Evolutionary conservation across 2,113 vertebrate genomes (phyloP).

Genomic region (Pseudorasbora parva): DNA sequence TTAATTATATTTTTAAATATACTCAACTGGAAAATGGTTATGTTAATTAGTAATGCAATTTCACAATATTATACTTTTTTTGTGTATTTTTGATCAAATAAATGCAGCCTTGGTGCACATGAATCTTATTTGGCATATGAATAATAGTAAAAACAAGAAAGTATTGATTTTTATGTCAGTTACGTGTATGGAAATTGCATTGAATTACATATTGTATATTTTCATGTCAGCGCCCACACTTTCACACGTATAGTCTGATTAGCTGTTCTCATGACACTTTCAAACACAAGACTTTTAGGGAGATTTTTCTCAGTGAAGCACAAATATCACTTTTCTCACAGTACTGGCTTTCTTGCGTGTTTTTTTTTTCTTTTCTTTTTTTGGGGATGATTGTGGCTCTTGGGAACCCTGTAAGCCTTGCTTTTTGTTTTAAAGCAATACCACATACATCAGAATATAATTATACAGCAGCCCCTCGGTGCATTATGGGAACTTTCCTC

Average conservation of each 20-base stretch:
- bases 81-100: no score
- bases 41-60: no score
- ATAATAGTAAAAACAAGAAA: not conserved
- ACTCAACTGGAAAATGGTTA: no score
- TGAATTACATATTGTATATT: not conserved
- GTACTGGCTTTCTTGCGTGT: not conserved
- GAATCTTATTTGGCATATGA: not conserved
- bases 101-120: no score
- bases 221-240: not conserved
- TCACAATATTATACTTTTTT: no score
- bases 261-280: conserved; percentile 8
- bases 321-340: conserved; percentile 10
- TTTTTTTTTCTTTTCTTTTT: not conserved
- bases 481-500: not conserved
- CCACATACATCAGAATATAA: conserved; percentile 11
- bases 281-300: not conserved
- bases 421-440: not conserved
- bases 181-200: not conserved
- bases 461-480: not conserved
- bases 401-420: not conserved
- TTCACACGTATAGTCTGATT: not conserved
- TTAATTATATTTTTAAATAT: no score
- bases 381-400: not conserved
- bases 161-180: not conserved
- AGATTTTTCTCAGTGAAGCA: not conserved